These are phyloP conservation scores for Cephus spinipes DNA, from an alignment of 2,888 invertebrate species.

Conservation along the genomic window DNA sequence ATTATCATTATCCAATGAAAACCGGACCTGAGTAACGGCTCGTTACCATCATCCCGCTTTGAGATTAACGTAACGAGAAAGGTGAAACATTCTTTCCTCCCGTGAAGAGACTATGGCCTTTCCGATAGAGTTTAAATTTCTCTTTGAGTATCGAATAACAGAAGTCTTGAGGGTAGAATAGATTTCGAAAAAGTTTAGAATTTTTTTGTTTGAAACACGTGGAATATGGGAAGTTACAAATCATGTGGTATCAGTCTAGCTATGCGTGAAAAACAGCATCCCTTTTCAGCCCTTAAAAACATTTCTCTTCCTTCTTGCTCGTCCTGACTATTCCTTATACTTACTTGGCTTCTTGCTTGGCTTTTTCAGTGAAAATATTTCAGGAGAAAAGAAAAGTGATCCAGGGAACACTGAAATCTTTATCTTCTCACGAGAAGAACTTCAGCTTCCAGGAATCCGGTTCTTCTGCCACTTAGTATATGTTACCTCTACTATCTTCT, in stretches of 20 bases:
- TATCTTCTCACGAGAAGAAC: conserved; percentile 16
- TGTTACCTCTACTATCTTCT: background rate
- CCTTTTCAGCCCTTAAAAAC: conserved; percentile 1
- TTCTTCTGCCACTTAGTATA: background rate
- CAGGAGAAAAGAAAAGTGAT: background rate
- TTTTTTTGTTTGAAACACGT: conserved; percentile 1
- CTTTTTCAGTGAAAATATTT: background rate
- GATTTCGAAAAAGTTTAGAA: background rate
- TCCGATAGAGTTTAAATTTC: background rate
- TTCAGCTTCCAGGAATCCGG: background rate
- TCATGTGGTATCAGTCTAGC: conserved; percentile 24
- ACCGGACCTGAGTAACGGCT: conserved; percentile 38
- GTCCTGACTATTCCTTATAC: background rate
- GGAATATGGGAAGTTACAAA: conserved; percentile 24
- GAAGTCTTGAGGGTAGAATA: background rate
- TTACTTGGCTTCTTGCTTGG: background rate
- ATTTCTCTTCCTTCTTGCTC: conserved; percentile 4
- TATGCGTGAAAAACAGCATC: background rate
- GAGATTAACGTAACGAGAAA: conserved; percentile 5
- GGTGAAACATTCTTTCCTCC: background rate
- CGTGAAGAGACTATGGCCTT: background rate
- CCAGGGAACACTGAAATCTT: conserved; percentile 26
- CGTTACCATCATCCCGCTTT: conserved; percentile 2
- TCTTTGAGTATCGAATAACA: background rate
- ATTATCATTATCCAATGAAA: conserved; percentile 46